Evolutionary conservation across 2,888 invertebrate species (phyloP).

Genomic region (Congeria kusceri): DNA sequence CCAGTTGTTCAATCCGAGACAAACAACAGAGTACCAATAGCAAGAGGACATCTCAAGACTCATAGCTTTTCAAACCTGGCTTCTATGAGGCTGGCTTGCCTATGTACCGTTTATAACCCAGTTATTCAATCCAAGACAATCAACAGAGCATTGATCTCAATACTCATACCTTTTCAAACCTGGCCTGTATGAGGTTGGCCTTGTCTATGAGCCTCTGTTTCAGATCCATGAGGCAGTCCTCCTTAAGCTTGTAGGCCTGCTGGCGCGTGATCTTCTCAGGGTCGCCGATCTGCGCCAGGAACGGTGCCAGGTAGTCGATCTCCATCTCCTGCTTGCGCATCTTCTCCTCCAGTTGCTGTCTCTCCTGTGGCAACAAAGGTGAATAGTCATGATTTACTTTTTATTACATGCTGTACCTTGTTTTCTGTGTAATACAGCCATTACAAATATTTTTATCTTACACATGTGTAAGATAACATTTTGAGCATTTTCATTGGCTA

Average conservation of each 20-base stretch:
- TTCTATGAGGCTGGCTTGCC: constrained; percentile 86
- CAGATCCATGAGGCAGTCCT: constrained; percentile 84
- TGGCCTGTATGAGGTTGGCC: constrained; percentile 85
- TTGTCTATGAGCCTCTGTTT: constrained; percentile 85
- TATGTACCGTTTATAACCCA: no score
- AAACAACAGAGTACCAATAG: no score
- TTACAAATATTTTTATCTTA: no score
- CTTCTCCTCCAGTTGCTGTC: constrained; percentile 82
- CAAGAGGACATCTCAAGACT: no score
- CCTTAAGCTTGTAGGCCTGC: constrained; percentile 83
- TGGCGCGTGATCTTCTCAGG: constrained; percentile 80
- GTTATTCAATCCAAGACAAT: no score
- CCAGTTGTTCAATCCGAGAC: no score
- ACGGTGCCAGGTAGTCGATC: constrained; percentile 85
- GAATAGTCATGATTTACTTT: not conserved
- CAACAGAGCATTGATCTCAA: no score
- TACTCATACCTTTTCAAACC: constrained; percentile 85
- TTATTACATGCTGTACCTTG: no score
- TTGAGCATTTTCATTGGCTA: no score
- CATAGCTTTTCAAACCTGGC: constrained; percentile 85
- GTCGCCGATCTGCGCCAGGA: constrained; percentile 84
- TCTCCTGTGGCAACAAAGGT: constrained; percentile 72
- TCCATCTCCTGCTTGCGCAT: constrained; percentile 85
- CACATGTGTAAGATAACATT: no score
- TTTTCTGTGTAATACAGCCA: no score